phyloP scores from a whole-genome alignment of 2,113 vertebrate species.

The Reinhardtius hippoglossoides region DNA sequence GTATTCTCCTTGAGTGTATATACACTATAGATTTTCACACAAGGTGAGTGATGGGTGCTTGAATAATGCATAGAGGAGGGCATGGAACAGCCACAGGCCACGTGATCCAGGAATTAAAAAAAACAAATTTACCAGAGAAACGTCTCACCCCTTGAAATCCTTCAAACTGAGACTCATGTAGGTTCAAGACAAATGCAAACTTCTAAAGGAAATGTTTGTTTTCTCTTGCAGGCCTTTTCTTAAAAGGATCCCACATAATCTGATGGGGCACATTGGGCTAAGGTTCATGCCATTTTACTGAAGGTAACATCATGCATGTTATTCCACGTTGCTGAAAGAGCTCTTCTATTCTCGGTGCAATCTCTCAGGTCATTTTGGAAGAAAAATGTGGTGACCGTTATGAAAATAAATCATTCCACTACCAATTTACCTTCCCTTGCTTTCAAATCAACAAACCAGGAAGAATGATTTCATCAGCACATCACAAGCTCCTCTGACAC shows the following conservation, averaged over 20 bases:
- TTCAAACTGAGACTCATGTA: slow-evolving; percentile 14
- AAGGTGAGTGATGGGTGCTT: slow-evolving; percentile 39
- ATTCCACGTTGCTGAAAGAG: slow-evolving; percentile 12
- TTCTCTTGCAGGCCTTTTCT: not conserved
- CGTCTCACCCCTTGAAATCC: slow-evolving; percentile 5
- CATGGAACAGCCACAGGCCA: slow-evolving; percentile 2
- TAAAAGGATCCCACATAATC: slow-evolving; percentile 11
- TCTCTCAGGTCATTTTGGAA: slow-evolving; percentile 14
- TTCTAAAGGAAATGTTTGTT: slow-evolving; percentile 6
- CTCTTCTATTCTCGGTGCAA: not conserved
- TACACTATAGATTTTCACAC: slow-evolving; percentile 26
- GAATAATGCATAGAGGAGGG: slow-evolving; percentile 53
- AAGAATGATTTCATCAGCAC: slow-evolving; percentile 36
- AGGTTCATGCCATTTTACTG: not conserved
- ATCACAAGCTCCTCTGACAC: not conserved
- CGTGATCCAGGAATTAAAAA: slow-evolving; percentile 11
- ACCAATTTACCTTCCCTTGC: not conserved
- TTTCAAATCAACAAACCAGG: slow-evolving; percentile 41
- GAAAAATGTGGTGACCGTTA: not conserved
- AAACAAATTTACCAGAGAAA: slow-evolving; percentile 21
- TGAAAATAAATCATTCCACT: slow-evolving; percentile 11
- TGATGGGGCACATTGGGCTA: not conserved
- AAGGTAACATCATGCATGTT: not conserved
- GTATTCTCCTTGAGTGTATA: slow-evolving; percentile 37
- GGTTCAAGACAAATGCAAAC: slow-evolving; percentile 26